Base-by-base conservation (phyloP, 2,888 invertebrate species). In the Chromoteleia sp. region DNA sequence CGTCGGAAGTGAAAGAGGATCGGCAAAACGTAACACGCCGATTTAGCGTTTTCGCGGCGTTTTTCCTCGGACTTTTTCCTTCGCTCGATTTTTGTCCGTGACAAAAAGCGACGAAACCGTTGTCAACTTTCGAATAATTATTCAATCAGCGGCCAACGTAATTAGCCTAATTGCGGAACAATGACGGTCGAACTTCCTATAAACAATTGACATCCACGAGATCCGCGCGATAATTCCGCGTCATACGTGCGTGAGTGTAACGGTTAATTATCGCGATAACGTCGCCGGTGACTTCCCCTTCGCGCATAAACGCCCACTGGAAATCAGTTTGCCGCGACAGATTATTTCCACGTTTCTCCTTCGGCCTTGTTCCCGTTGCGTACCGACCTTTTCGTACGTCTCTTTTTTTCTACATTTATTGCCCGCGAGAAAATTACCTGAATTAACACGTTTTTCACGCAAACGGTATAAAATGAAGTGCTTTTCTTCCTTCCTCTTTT, bases 261-360 rank as follows among this genome's bases (percentile, higher is more conserved):
- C 80, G 70, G 80, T 75, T 67, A 80, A 80, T 80, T 80, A 70
- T 65, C 74, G 50, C 61, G 74, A 74, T 79, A 74, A 73, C 68
- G 80, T 74, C 74, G 56, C 12, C 4, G 33, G 12, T 29, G 61
- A 68, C 74, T 80, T 80, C 74, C 68, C 73, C 39, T 61, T 68
- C 45, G 58, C 50, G 52, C 43, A 63, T 15, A 59, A 77, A 71
- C 54, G 63, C 68, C 74, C 39, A 70, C 74, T 56, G 68, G 2
- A 80, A 75, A 76, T 80, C 56, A 30, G 65, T 68, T 71, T 56
- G 41, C 68, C 63, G 61, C 75, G 80, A 80, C 75, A 75, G 63
- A 80, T 75, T 70, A 70, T 80, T 80, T 80, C 79, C 79, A 74
- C 74, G 74, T 74, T 80, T 79, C 73, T 74, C 63, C 63, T 52